Conservation (phyloP, 2,113 vertebrate genomes). For the Sclerurus mexicanus region DNA sequence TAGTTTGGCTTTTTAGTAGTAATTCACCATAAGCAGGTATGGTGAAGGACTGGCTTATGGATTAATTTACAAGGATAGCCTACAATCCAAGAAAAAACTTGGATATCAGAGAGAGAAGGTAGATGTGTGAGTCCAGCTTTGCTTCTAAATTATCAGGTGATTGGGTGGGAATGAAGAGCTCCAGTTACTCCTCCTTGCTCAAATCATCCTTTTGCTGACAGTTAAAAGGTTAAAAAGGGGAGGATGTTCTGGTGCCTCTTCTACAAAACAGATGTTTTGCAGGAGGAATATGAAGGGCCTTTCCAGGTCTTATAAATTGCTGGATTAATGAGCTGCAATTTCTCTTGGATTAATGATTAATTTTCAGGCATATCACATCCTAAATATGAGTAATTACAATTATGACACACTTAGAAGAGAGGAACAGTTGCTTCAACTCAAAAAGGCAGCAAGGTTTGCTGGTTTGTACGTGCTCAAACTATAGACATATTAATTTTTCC, state of each 20-base stretch:
- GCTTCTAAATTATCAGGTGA: background rate
- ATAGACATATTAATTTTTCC: background rate
- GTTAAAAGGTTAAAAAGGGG: background rate
- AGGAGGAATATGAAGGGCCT: background rate
- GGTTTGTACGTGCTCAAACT: background rate
- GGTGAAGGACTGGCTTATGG: background rate
- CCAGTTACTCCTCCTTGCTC: background rate
- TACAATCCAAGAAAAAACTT: background rate
- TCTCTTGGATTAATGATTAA: background rate
- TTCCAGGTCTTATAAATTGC: background rate
- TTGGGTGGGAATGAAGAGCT: background rate
- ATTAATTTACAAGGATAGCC: background rate
- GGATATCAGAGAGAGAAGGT: background rate
- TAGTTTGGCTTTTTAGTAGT: background rate
- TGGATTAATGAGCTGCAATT: background rate
- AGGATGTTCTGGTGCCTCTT: background rate
- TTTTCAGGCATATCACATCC: background rate
- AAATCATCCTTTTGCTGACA: background rate
- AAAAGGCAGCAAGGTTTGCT: background rate
- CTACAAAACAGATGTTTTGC: background rate
- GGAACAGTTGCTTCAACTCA: slow-evolving; percentile 22
- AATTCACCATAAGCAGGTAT: background rate
- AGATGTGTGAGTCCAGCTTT: background rate
- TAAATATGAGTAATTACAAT: slow-evolving; percentile 13
- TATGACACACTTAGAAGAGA: background rate